Percentiles rank a stretch among this genome's conserved stretches.
These are phyloP conservation scores for Eptatretus burgeri DNA, from an alignment of 2,113 vertebrate species.

Conservation along the genomic window DNA sequence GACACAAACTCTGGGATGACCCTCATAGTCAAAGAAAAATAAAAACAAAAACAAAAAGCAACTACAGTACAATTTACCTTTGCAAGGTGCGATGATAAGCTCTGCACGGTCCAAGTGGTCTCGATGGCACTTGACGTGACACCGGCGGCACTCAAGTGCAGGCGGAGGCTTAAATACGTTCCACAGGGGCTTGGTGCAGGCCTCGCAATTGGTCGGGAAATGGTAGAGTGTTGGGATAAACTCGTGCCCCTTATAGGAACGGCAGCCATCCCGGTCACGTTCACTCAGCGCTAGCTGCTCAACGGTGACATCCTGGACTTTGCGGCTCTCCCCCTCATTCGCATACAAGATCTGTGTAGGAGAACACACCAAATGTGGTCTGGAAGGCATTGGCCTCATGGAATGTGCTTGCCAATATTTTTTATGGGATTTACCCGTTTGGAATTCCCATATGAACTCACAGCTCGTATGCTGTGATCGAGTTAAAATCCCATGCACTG, in stretches of 20 bases:
- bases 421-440: no score
- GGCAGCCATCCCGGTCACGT: conserved; percentile 41
- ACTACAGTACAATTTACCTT: conserved; percentile 28
- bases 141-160: conserved; percentile 73
- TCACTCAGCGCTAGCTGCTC: conserved; percentile 52
- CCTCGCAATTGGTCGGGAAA: conserved; percentile 91
- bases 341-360: conserved; percentile 59
- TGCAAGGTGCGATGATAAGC: conserved; percentile 85
- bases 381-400: background rate
- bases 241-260: conserved; percentile 88
- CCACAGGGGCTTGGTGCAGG: conserved; percentile 91
- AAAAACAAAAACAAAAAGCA: no score
- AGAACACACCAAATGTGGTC: background rate
- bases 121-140: conserved; percentile 94
- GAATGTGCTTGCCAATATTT: no score
- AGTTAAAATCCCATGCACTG: no score
- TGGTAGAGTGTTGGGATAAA: conserved; percentile 96
- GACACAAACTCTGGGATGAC: no score
- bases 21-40: no score
- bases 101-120: conserved; percentile 96
- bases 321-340: conserved; percentile 90
- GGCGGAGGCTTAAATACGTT: conserved; percentile 88
- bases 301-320: conserved; percentile 40
- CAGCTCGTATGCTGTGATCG: no score
- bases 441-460: no score